phyloP scores from a whole-genome alignment of 2,888 invertebrate genomes.

The Drosophila diplacantha region DNA sequence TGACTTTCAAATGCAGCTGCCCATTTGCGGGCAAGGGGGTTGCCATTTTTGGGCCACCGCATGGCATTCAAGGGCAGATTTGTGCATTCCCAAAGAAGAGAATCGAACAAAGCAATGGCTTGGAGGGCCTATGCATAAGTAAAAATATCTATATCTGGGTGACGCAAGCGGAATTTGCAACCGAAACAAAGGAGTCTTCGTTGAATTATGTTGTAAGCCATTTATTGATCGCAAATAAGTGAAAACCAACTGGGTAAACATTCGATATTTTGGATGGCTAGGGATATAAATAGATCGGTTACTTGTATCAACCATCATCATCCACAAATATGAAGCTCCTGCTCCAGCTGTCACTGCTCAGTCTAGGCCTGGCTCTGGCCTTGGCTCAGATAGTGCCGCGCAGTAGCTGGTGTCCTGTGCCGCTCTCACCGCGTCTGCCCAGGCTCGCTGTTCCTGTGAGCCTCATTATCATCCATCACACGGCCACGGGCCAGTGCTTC shows the following conservation, averaged over 20 bases:
- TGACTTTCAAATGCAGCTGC: conserved; percentile 54
- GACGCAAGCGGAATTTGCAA: conserved; percentile 47
- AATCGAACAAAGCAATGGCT: conserved; percentile 16
- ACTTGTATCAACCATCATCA: not conserved
- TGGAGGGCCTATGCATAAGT: not conserved
- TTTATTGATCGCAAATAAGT: conserved; percentile 7
- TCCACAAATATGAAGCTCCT: conserved; percentile 15
- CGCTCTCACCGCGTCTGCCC: conserved; percentile 29
- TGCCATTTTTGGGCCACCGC: conserved; percentile 31
- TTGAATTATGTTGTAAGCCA: conserved; percentile 26
- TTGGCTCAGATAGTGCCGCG: conserved; percentile 31
- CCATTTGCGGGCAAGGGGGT: conserved; percentile 31
- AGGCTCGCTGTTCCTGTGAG: conserved; percentile 79
- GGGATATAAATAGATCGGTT: conserved; percentile 15
- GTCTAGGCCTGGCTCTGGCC: not conserved
- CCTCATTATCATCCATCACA: conserved; percentile 84
- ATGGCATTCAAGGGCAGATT: conserved; percentile 55
- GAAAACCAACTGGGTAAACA: conserved; percentile 22
- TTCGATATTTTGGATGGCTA: not conserved
- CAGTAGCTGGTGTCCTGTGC: conserved; percentile 30
- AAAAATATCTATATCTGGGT: conserved; percentile 13
- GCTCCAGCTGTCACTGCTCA: conserved; percentile 10
- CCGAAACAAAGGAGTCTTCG: conserved; percentile 17
- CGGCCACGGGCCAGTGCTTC: conserved; percentile 81
- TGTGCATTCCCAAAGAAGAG: conserved; percentile 44